These are phyloP conservation scores for Cyrtodaria siliqua DNA, from an alignment of 2,888 invertebrate species.

Conservation along the genomic window DNA sequence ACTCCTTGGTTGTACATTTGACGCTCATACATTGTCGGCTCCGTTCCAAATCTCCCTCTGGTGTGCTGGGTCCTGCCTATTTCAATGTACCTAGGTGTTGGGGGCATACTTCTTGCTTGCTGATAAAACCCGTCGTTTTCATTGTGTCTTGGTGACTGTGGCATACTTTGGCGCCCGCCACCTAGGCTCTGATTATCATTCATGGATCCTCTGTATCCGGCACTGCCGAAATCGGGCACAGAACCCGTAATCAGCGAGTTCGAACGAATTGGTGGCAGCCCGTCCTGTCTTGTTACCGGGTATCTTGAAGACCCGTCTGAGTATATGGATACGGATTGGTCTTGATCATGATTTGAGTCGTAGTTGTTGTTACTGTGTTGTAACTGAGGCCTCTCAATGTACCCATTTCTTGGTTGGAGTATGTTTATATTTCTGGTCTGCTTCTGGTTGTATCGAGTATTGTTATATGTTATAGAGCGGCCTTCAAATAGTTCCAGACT, in stretches of 20 bases:
- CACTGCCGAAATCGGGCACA: conserved; percentile 54
- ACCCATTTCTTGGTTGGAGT: conserved; percentile 39
- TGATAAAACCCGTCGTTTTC: conserved; percentile 26
- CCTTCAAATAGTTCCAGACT: conserved; percentile 58
- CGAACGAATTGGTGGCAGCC: conserved; percentile 37
- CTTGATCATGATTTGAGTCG: not conserved
- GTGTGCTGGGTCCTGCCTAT: conserved; percentile 21
- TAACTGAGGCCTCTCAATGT: not conserved
- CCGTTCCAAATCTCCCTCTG: conserved; percentile 7
- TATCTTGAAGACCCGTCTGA: conserved; percentile 17
- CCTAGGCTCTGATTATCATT: conserved; percentile 13
- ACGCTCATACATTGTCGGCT: conserved; percentile 38
- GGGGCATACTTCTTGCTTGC: conserved; percentile 52
- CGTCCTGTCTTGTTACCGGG: conserved; percentile 33
- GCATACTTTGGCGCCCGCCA: conserved; percentile 24
- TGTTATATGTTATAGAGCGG: conserved; percentile 48
- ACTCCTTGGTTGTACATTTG: conserved; percentile 43
- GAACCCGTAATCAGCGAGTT: conserved; percentile 42
- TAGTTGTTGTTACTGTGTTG: not conserved
- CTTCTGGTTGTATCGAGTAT: conserved; percentile 36
- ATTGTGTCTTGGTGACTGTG: conserved; percentile 34
- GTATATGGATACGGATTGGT: conserved; percentile 11
- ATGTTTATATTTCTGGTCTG: not conserved
- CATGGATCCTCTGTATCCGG: conserved; percentile 30
- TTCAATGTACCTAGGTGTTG: conserved; percentile 43